Evolutionary conservation across 2,888 invertebrate genomes (phyloP), one percentile per base, ranked within the genome.

Genomic region (Rotaria socialis): DNA sequence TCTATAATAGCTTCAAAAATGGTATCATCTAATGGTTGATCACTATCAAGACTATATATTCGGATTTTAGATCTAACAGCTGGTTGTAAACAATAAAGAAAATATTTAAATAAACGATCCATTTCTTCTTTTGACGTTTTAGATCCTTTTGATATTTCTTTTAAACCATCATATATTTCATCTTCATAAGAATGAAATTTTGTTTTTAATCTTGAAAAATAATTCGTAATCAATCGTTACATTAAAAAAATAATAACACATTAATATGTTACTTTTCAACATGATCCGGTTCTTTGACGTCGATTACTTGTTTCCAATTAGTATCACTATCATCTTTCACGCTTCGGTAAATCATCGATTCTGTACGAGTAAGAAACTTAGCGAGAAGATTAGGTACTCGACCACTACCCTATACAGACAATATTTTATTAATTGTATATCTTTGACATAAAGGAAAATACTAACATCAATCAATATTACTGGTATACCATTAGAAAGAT

Each of bases 11-110:
- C 75, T 80, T 80, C 75, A 14, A 80, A 80, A 22, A 80, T 80
- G 2, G 75, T 80, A 24, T 80, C 75, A 80, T 41, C 75, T 80
- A 80, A 80, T 35, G 8, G 2, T 24, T 24, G 47, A 47, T 80
- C 47, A 80, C 47, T 19, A 47, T 80, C 75, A 24, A 80, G 75
- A 80, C 75, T 80, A 80, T 11, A 80, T 2, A 47, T 24, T 6
- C 24, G 41, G 47, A 80, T 80, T 41, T 27, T 41, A 43, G 47
- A 41, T 22, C 75, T 22, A 43, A 80, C 19, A 24, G 75, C 75
- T 47, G 75, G 75, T 47, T 80, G 75, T 47, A 80, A 47, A 80
- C 75, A 80, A n/a, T 80, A 80, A 43, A 80, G 24, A 41, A 80
- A 10, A 41, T 22, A n/a, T 24, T 80, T 8, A 43, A 47, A 80